These are phyloP conservation scores for Mamestra configurata DNA, from an alignment of 1,140 invertebrate genomes.

Conservation along the genomic window DNA sequence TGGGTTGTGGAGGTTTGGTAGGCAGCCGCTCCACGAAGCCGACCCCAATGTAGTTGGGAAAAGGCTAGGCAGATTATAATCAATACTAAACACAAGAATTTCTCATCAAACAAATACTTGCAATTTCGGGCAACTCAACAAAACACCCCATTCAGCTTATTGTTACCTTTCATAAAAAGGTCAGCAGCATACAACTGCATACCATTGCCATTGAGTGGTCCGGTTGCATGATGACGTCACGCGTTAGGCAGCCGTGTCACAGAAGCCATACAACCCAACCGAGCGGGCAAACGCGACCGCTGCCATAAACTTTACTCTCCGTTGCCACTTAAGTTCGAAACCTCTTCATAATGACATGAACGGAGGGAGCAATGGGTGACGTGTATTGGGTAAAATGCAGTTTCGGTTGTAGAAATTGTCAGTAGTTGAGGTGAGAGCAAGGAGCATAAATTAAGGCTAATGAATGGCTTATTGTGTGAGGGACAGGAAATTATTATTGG, in stretches of 20 bases:
- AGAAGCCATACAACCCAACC: constrained; percentile 76
- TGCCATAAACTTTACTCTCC: constrained; percentile 64
- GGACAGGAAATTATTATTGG: constrained; percentile 86
- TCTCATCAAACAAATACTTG: background rate
- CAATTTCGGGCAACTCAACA: constrained; percentile 1
- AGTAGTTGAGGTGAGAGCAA: constrained; percentile 76
- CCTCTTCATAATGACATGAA: constrained; percentile 58
- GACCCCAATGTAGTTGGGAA: too few relatives aligned
- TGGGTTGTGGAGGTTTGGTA: too few relatives aligned
- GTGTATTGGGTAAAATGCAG: constrained; percentile 52
- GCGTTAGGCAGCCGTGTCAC: constrained; percentile 76
- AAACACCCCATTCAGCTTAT: constrained; percentile 5
- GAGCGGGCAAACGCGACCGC: constrained; percentile 56
- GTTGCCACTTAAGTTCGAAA: constrained; percentile 67
- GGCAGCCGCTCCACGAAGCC: too few relatives aligned
- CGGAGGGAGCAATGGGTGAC: constrained; percentile 59
- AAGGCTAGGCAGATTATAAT: background rate
- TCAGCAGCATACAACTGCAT: constrained; percentile 52
- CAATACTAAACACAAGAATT: background rate
- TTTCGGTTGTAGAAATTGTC: constrained; percentile 62
- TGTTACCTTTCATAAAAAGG: constrained; percentile 54
- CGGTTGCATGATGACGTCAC: constrained; percentile 79
- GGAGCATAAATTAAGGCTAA: constrained; percentile 86
- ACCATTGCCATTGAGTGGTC: constrained; percentile 64
- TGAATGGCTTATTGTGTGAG: constrained; percentile 85